Base-by-base conservation (phyloP, 2,113 vertebrate genomes). In the Dolichallabes microphthalmus region DNA sequence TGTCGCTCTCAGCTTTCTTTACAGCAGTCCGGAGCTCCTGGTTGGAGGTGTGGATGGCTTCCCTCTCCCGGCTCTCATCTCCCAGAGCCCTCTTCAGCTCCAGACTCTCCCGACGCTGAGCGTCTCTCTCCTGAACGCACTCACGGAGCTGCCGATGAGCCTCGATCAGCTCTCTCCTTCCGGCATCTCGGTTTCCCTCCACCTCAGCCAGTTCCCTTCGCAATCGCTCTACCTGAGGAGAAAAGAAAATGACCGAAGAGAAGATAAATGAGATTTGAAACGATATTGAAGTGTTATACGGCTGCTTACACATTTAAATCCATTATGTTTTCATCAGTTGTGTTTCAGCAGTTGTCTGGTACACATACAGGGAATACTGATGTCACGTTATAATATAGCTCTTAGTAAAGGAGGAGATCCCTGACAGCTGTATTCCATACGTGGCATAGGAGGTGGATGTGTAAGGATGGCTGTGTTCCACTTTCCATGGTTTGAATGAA, bases 1-100 rank as follows among this genome's bases (percentile, higher is more conserved):
- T 96, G 85, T 97, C 95, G n/a, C 92, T 93, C 88, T 96, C 94
- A 0, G 90, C 90, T 86, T 85, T 93, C 89, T 92, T 93, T 74
- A 97, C 32, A 3, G 89, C 83, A 1, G 89, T 90, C 79, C 94
- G 90, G 4, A 97, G 95, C 77, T 95, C 90, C 11, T 90, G 80
- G 84, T 96, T 96, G 45, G 95, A 96, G 2, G 75, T 58, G 45
- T 93, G 93, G 82, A 97, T 90, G 69, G 92, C 80, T 2, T 94
- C 94, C 76, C 92, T 96, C 85, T 96, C 95, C 0, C 89, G 90
- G 85, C 85, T 91, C 86, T 94, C 93, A 1, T 94, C 92, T 0
- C 80, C 90, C 84, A 96, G 84, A 0, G 90, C 86, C 87, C 91
- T 87, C 30, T 80, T 92, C 53, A 93, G 90, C 53, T 96, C 96